Percentiles rank a stretch among this genome's conserved stretches.
Conservation (phyloP, 2,797 vertebrate species). For the Poecile montanus region DNA sequence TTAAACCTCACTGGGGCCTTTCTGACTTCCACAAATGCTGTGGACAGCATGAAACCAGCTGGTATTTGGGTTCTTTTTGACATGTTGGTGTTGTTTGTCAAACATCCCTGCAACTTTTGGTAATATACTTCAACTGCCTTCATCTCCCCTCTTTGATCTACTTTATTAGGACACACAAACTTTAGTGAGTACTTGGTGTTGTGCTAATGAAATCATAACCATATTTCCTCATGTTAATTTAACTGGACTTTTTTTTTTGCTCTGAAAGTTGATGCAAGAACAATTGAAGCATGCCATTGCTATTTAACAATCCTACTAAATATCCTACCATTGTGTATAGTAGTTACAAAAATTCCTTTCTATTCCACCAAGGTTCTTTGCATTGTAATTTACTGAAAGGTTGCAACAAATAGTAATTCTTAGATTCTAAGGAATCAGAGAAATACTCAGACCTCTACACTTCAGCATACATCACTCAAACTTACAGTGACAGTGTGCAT, state of each 20-base stretch:
- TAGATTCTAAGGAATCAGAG: background rate
- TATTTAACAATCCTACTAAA: background rate
- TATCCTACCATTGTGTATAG: background rate
- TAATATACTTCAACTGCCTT: background rate
- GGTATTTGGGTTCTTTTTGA: background rate
- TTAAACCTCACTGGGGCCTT: background rate
- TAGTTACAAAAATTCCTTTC: background rate
- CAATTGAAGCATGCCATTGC: background rate
- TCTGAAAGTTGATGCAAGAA: background rate
- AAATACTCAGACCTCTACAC: background rate
- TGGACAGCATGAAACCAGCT: background rate
- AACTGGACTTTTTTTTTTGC: background rate
- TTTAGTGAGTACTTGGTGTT: background rate
- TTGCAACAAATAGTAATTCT: background rate
- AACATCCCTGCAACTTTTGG: background rate
- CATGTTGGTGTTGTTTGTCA: accelerated
- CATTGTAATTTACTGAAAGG: background rate
- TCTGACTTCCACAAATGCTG: background rate
- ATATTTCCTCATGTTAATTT: background rate
- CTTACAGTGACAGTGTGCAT: background rate
- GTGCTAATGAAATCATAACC: background rate
- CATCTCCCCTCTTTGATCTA: accelerated
- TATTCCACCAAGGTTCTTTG: background rate
- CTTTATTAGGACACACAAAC: background rate
- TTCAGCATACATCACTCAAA: background rate